Conservation (phyloP, 2,888 invertebrate species). For the Spodoptera picta region DNA sequence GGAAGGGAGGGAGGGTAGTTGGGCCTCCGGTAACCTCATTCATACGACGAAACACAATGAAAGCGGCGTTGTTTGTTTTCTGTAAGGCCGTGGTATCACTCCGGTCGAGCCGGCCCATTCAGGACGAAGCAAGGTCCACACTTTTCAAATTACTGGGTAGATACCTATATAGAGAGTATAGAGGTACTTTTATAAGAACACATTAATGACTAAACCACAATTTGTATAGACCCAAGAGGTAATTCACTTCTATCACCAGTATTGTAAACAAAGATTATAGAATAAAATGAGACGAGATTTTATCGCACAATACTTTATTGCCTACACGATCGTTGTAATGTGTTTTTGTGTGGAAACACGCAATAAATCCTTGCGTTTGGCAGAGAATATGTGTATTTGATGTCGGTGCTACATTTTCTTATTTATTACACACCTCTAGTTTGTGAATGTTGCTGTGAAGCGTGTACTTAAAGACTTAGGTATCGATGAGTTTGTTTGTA, state of each 20-base stretch:
- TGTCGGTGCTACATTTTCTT: constrained; percentile 9
- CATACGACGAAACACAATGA: too few relatives aligned
- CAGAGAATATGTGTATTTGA: constrained; percentile 22
- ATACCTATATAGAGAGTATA: too few relatives aligned
- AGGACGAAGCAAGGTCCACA: too few relatives aligned
- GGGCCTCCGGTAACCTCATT: too few relatives aligned
- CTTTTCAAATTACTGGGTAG: too few relatives aligned
- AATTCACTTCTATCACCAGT: constrained; percentile 25
- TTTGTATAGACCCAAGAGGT: constrained; percentile 17
- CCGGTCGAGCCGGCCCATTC: too few relatives aligned
- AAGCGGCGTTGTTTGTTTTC: too few relatives aligned
- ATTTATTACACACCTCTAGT: constrained; percentile 11
- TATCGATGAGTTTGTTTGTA: not conserved
- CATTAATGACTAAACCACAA: constrained; percentile 18
- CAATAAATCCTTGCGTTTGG: constrained; percentile 29
- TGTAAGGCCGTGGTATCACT: too few relatives aligned
- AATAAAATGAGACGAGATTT: constrained; percentile 30
- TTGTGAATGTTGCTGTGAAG: constrained; percentile 3
- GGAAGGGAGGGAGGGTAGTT: too few relatives aligned
- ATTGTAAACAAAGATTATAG: constrained; percentile 35
- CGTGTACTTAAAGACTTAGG: constrained; percentile 5
- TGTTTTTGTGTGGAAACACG: constrained; percentile 29
- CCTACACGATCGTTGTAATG: constrained; percentile 34
- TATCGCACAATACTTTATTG: constrained; percentile 29
- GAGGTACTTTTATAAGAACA: constrained; percentile 11